These are phyloP conservation scores for Geophilus truncorum DNA, from an alignment of 2,888 invertebrate species.

Conservation along the genomic window DNA sequence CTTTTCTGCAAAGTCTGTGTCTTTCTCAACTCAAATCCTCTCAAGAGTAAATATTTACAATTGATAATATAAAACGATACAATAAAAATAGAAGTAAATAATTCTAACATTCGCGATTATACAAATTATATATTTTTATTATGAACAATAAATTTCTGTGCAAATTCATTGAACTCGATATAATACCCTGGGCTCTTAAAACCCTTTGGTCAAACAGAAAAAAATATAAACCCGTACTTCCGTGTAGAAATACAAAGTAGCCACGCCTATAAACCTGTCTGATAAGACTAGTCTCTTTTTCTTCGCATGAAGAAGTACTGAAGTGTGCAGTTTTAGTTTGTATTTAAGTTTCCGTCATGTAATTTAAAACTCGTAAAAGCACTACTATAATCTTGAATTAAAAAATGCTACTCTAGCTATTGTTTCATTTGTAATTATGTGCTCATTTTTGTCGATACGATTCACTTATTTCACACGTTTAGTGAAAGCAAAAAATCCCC, in stretches of 20 bases:
- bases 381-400: neutral
- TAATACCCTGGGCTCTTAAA: neutral
- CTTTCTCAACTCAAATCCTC: too few species aligned
- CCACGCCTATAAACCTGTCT: neutral
- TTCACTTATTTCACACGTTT: neutral
- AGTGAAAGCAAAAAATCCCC: neutral
- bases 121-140: too few species aligned
- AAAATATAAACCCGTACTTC: neutral
- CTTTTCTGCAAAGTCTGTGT: too few species aligned
- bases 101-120: too few species aligned
- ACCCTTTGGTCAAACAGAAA: neutral
- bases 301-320: neutral
- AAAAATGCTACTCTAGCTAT: neutral
- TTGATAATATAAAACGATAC: too few species aligned
- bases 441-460: neutral
- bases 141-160: too few species aligned
- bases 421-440: neutral
- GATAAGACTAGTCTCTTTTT: slow-evolving; percentile 5
- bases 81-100: too few species aligned
- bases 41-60: too few species aligned
- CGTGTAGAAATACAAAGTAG: neutral
- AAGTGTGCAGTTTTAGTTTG: neutral
- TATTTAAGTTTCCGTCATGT: neutral
- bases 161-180: too few species aligned
- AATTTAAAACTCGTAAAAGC: neutral